A percentile compares a stretch with the other conserved stretches of the same genome.
phyloP scores from a whole-genome alignment of 2,113 vertebrate genomes.

The Chelonoidis abingdonii region DNA sequence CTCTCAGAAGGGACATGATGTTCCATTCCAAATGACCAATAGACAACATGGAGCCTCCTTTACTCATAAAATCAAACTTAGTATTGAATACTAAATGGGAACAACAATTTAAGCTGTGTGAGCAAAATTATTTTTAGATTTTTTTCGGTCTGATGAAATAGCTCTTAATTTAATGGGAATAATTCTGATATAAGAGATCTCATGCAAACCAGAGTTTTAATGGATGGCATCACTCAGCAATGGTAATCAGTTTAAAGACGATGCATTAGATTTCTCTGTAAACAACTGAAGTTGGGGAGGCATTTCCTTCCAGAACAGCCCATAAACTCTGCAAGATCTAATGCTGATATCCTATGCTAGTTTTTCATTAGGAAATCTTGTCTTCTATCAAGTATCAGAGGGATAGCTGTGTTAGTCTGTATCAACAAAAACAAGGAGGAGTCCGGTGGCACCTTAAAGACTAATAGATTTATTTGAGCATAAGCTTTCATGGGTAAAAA shows the following conservation, averaged over 20 bases:
- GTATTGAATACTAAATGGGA: background rate
- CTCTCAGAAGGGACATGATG: background rate
- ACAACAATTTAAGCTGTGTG: background rate
- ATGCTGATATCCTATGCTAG: background rate
- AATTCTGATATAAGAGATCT: background rate
- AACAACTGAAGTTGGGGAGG: background rate
- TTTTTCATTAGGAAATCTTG: background rate
- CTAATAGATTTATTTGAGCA: too few relatives aligned
- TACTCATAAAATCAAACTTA: background rate
- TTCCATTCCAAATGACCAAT: background rate
- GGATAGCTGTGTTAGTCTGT: too few relatives aligned
- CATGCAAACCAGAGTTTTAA: background rate
- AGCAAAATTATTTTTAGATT: background rate
- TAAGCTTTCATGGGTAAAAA: too few relatives aligned
- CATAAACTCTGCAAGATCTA: background rate
- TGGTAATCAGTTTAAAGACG: background rate
- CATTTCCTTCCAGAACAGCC: background rate
- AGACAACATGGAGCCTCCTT: background rate
- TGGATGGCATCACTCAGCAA: background rate
- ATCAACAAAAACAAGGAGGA: too few relatives aligned
- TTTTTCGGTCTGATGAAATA: background rate
- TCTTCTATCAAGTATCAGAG: background rate
- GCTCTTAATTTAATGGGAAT: background rate
- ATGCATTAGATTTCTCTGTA: background rate
- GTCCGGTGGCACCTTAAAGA: too few relatives aligned